Base-by-base conservation (phyloP, 1,140 invertebrate genomes). In the Anoplolepis gracilipes region DNA sequence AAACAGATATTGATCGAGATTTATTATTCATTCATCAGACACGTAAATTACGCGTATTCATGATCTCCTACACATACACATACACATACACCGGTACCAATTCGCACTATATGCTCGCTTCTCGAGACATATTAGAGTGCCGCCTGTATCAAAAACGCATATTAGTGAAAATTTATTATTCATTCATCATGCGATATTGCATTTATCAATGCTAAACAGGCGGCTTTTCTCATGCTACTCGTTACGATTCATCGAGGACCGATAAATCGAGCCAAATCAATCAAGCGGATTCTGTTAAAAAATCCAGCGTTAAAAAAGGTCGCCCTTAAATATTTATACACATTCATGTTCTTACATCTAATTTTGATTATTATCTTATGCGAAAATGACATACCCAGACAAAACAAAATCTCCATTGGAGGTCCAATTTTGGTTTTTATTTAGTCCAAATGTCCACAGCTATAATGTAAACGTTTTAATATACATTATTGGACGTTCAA, bases 1-100 rank as follows among this genome's bases (percentile, higher is more conserved):
- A 81, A 59, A 61, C 28, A 46, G 46, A 69, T 59, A 46, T 28
- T 42, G 53, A 59, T 70, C 67, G 69, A 10, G n/a, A 72, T 73
- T 72, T 72, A 82, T 82, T 73, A 73, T 73, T 72, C 53, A 72
- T 82, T 82, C 78, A n/a, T 73, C 67, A 46, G 7, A 19, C 33
- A 42, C 13, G 78, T 46, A 73, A 82, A 73, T 73, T 61, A 57
- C n/a, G 36, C 28, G 36, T 42, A 59, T 82, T 82, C 53, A 72
- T n/a, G 28, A 81, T 59, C 36, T 33, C 3, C 16, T 13, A 42
- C n/a, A 70, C 62, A 6, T 3, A 36, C 65, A 10, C 10, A 42
- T 10, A 13, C 10, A 11, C 8, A 1, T 42, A 42, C 39, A 11
- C 10, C 25, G 19, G 0, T 22, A 13, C 49, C 46, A 39, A 22